A percentile compares a stretch with the other conserved stretches of the same genome.
Evolutionary conservation across 2,113 vertebrate species (phyloP).

Genomic region (Pituophis catenifer): DNA sequence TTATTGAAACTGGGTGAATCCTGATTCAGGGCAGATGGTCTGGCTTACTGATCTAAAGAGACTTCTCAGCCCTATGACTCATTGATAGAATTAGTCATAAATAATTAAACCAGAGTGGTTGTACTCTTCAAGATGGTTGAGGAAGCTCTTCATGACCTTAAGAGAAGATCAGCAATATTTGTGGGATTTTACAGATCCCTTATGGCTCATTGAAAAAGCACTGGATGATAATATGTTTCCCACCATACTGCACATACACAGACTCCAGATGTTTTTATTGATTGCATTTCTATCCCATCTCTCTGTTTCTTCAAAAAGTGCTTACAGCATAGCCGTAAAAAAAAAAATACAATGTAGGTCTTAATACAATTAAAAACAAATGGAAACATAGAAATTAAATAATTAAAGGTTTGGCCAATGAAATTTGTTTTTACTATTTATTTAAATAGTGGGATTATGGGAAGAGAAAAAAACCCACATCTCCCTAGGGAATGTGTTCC

Average conservation of each 20-base stretch:
- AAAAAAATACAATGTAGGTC: neutral
- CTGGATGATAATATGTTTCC: neutral
- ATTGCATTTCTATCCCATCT: neutral
- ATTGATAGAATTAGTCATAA: constrained; percentile 36
- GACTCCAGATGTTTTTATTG: neutral
- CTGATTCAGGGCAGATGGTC: neutral
- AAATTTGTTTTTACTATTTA: neutral
- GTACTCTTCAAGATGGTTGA: constrained; percentile 25
- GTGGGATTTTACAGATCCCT: neutral
- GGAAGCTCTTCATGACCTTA: constrained; percentile 27
- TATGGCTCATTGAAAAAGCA: constrained; percentile 1
- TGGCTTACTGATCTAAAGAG: neutral
- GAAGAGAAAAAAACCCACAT: neutral
- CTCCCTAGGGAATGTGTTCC: neutral
- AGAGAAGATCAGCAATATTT: constrained; percentile 28
- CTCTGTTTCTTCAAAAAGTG: neutral
- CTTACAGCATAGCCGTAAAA: neutral
- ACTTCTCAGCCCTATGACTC: neutral
- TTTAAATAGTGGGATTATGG: neutral
- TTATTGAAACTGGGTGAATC: neutral
- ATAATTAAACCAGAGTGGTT: constrained; percentile 37
- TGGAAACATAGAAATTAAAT: neutral
- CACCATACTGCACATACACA: neutral
- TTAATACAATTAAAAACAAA: neutral
- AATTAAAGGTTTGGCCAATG: neutral